Evolutionary conservation across 2,113 vertebrate genomes (phyloP), one percentile per base, ranked within the genome.

Genomic region (Trinectes maculatus): DNA sequence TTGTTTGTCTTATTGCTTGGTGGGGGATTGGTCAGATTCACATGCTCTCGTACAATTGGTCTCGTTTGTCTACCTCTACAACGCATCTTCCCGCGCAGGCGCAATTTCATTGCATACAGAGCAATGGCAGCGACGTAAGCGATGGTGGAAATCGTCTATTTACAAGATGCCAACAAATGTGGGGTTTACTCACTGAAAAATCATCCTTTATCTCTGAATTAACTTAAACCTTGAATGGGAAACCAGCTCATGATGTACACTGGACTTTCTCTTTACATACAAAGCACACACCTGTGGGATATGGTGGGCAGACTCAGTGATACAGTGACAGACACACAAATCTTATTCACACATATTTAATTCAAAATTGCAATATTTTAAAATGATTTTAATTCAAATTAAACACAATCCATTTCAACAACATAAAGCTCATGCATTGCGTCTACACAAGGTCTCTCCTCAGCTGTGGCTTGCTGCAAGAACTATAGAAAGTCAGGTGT

Each of bases 341-440:
- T 2, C 21, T 4, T n/a, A n/a, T n/a, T n/a, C n/a, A n/a, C n/a
- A n/a, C n/a, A n/a, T n/a, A 29, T 16, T 28, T 21, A 0, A 47
- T 8, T 8, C 1, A 71, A 4, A 10, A 67, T 26, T 43, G 19
- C 22, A 71, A 21, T 33, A 61, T 54, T 61, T 64, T 42, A 3
- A 54, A 68, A 69, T 3, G 22, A 8, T 8, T 89, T 90, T 86
- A 86, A 82, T 87, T 61, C 5, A 76, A 75, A 66, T 57, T 61
- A 59, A 70, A 46, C 40, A 29, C 28, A 4, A 62, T 12, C 24
- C 29, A 71, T 8, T 1, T 44, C 16, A 67, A 57, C 26, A 79
- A 54, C 22, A 66, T 16, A 47, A 39, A 48, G 19, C 49, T 25
- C 4, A 48, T 7, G 5, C 11, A 58, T 3, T 33, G 9, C 25